A percentile compares a stretch with the other conserved stretches of the same genome.
Conservation (phyloP, 1,140 invertebrate genomes). For the Macrocentrus cingulum region DNA sequence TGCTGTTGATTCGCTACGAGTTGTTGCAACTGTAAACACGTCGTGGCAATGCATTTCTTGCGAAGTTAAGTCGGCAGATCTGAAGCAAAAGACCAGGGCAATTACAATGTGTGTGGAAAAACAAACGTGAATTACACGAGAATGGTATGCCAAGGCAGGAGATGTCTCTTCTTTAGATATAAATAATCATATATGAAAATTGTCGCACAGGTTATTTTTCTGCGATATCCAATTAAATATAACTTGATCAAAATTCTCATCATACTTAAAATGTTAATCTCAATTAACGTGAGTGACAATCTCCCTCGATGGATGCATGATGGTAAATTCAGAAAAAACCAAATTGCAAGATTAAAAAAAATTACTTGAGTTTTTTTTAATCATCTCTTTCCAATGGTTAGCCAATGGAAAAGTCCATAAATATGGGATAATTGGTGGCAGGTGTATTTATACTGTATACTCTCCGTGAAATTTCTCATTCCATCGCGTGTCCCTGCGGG, state of each 20-base stretch:
- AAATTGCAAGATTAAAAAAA: background rate
- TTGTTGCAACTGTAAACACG: slow-evolving; percentile 19
- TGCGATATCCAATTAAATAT: slow-evolving; percentile 18
- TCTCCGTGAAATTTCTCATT: slow-evolving; percentile 30
- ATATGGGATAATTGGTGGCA: slow-evolving; percentile 38
- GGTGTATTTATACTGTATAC: slow-evolving; percentile 22
- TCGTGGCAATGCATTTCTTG: slow-evolving; percentile 13
- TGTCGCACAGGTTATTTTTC: background rate
- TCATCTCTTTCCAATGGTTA: too few relatives aligned
- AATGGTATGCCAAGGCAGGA: slow-evolving; percentile 15
- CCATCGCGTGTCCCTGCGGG: slow-evolving; percentile 31
- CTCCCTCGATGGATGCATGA: too few relatives aligned
- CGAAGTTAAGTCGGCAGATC: slow-evolving; percentile 1
- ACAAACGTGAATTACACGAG: slow-evolving; percentile 20
- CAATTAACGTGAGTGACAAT: slow-evolving; percentile 9
- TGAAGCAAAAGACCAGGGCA: slow-evolving; percentile 5
- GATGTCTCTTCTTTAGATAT: background rate
- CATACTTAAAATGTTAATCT: slow-evolving; percentile 17
- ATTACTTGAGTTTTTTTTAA: background rate
- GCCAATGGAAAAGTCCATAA: slow-evolving; percentile 42
- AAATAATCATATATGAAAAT: too few relatives aligned
- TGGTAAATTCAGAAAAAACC: background rate
- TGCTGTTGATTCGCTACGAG: slow-evolving; percentile 3
- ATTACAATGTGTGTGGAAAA: slow-evolving; percentile 21
- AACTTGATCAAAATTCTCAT: slow-evolving; percentile 10